A percentile compares a stretch with the other conserved stretches of the same genome.
phyloP scores from a whole-genome alignment of 2,888 invertebrate species.

The Tiphia femorata region DNA sequence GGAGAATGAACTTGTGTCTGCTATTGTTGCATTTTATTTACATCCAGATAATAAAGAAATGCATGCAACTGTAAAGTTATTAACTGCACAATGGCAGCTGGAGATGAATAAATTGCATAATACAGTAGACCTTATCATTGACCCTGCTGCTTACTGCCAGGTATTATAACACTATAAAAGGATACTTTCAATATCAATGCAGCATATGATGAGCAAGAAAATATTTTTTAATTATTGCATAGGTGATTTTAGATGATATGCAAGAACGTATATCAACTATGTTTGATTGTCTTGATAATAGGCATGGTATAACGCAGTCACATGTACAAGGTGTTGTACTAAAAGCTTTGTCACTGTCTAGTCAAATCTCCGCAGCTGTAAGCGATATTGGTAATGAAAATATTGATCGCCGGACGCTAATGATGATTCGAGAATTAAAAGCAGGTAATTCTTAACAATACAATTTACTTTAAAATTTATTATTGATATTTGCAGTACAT shows the following conservation, averaged over 20 bases:
- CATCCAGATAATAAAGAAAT: constrained; percentile 70
- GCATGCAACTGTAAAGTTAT: constrained; percentile 70
- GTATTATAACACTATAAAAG: constrained; percentile 61
- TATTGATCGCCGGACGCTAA: constrained; percentile 59
- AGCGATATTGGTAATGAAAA: constrained; percentile 62
- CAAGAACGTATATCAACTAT: constrained; percentile 56
- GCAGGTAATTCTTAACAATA: constrained; percentile 49
- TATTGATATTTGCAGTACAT: not conserved
- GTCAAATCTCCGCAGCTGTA: constrained; percentile 58
- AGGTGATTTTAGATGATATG: constrained; percentile 63
- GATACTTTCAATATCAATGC: not conserved
- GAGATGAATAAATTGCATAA: constrained; percentile 74
- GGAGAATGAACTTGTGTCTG: constrained; percentile 77
- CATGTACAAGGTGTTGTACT: constrained; percentile 61
- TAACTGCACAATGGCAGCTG: constrained; percentile 74
- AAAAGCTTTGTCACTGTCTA: constrained; percentile 56
- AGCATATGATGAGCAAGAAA: not conserved
- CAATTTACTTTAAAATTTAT: not conserved
- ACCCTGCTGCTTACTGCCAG: constrained; percentile 78
- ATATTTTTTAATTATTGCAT: constrained; percentile 12
- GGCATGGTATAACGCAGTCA: constrained; percentile 51
- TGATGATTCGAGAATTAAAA: constrained; percentile 63
- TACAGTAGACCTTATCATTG: constrained; percentile 76
- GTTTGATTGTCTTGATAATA: constrained; percentile 59
- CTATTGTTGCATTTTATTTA: constrained; percentile 69